phyloP scores from a whole-genome alignment of 2,888 invertebrate genomes.

The Galerucella nymphaeae region DNA sequence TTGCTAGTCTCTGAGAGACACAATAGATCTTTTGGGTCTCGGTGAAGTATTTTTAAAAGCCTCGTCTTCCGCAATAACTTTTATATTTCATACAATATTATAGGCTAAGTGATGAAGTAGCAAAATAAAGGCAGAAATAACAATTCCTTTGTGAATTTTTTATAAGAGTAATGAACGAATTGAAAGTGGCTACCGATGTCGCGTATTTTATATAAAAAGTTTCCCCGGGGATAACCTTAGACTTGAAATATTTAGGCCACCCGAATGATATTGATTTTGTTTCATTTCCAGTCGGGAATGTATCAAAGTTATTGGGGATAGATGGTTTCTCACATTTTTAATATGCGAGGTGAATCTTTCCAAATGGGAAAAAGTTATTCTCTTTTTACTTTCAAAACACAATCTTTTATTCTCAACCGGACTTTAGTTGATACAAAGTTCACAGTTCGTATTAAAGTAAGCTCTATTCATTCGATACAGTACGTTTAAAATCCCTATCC shows the following conservation, averaged over 20 bases:
- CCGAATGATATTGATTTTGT: conserved; percentile 30
- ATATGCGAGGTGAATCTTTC: too few species aligned
- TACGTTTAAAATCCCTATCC: conserved; percentile 2
- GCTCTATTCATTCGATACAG: neutral
- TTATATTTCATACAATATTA: too few species aligned
- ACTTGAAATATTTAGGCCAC: conserved; percentile 24
- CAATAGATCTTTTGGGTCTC: too few species aligned
- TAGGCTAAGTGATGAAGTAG: too few species aligned
- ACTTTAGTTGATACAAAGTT: conserved; percentile 6
- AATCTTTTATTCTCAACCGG: conserved; percentile 12
- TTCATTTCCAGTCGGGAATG: conserved; percentile 27
- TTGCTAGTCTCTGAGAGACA: too few species aligned
- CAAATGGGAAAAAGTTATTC: too few species aligned
- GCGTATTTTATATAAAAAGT: conserved; percentile 21
- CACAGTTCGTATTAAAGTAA: conserved; percentile 12
- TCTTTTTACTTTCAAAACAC: neutral
- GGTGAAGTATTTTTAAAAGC: too few species aligned
- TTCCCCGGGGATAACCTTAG: conserved; percentile 15
- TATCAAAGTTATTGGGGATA: neutral
- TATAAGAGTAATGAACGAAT: neutral
- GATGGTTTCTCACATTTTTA: too few species aligned
- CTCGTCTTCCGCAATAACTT: too few species aligned
- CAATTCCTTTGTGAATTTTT: neutral
- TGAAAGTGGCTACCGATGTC: conserved; percentile 13
- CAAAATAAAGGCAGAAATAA: too few species aligned